These are phyloP conservation scores for Hydropsyche tenuis DNA, from an alignment of 1,140 invertebrate genomes.

Conservation along the genomic window DNA sequence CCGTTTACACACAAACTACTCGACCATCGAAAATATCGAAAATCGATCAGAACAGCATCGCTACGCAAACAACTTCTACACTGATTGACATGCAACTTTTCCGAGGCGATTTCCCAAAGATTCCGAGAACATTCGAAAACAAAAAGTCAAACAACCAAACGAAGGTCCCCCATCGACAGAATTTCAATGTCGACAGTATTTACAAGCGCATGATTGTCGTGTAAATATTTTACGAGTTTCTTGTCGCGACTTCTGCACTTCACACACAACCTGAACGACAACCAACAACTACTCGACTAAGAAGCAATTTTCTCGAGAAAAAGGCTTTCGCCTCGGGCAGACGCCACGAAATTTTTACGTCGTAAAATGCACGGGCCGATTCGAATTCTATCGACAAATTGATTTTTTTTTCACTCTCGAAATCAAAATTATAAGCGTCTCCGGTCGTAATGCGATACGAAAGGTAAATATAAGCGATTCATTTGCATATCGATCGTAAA, in stretches of 20 bases:
- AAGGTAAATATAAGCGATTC: too few species aligned
- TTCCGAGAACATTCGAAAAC: not conserved
- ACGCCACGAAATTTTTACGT: not conserved
- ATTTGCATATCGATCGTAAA: too few species aligned
- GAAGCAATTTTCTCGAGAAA: not conserved
- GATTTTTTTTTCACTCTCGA: too few species aligned
- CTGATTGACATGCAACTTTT: too few species aligned
- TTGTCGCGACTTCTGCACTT: slow-evolving; percentile 17
- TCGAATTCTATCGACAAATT: too few species aligned
- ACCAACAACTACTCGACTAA: not conserved
- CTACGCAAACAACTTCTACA: not conserved
- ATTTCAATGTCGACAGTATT: slow-evolving; percentile 10
- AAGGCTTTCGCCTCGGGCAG: not conserved
- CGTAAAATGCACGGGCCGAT: too few species aligned
- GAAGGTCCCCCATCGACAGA: not conserved
- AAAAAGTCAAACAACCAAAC: slow-evolving; percentile 1
- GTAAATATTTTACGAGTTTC: slow-evolving; percentile 27
- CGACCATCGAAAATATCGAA: not conserved
- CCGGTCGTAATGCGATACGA: too few species aligned
- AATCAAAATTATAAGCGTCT: too few species aligned
- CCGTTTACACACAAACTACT: not conserved
- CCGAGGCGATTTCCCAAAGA: not conserved
- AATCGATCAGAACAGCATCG: not conserved
- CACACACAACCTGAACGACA: not conserved
- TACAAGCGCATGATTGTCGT: slow-evolving; percentile 11